Evolutionary conservation across 2,888 invertebrate genomes (phyloP), one percentile per base, ranked within the genome.

Genomic region (Microctonus hyperodae): DNA sequence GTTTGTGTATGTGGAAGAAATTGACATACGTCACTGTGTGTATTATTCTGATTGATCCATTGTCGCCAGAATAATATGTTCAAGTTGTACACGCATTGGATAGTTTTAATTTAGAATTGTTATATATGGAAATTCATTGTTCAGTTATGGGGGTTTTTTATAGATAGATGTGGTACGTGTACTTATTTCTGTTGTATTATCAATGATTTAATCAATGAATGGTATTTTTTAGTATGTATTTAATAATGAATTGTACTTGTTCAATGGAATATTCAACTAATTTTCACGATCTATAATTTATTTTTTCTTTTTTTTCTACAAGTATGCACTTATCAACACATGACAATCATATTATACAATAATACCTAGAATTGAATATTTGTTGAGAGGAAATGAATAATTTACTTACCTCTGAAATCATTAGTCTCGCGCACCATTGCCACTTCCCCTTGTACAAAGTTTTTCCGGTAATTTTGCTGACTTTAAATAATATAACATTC

Each of bases 321-420:
- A 44, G 16, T 44, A 44, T 44, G 7, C 16, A n/a, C 16, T 44
- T 44, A 6, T 16, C 44, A 44, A 16, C 16, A 44, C 31, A 28
- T 20, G 20, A 10, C 20, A 55, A 55, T 20, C 2, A 55, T n/a
- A 20, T 55, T 31, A 55, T 33, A 55, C 10, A 28, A 28, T 55
- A 55, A 55, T 55, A 55, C 55, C 55, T 55, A 55, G 55, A 55
- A 55, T 55, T 55, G n/a, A 28, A 28, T 28, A 7, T 2, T 16
- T 16, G 5, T 31, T 13, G 4, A 55, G 31, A 28, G 55, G 55
- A 55, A 55, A 31, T 16, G 55, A 33, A 23, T 31, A 55, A 55
- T 55, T 55, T 55, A n/a, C 55, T 55, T 31, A 28, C 55, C 31
- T 28, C 55, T 55, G 55, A 55, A 55, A 55, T 33, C 16, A 55